Evolutionary conservation across 2,888 invertebrate species (phyloP), one percentile per base, ranked within the genome.

Genomic region (Helleia helle): DNA sequence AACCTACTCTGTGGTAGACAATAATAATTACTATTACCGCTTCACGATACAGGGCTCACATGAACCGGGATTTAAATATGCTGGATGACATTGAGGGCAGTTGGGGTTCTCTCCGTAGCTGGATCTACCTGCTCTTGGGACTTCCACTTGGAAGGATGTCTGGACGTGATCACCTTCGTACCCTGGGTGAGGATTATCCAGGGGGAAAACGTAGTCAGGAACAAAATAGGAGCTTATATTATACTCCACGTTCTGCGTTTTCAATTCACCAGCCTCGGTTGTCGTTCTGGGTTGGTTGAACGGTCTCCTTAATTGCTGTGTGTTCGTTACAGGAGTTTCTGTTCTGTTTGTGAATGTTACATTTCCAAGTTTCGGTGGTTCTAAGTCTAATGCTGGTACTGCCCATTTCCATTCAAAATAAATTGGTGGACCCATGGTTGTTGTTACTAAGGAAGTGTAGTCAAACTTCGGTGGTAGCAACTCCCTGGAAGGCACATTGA

Each of bases 331-430:
- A 8, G 9, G 11, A 3, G 5, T 22, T 12, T 34, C 8, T 8
- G 71, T 48, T 2, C 39, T 52, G 45, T 68, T 62, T 9, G 69
- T 73, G 3, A 65, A 58, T 13, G 70, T 74, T 1, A 63, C 71
- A 47, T 87, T 86, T 2, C 66, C 65, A 18, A 53, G 44, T 47
- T 86, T 88, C 0, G 89, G 89, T 4, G 87, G 87, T 46, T 87
- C 79, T 1, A 89, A 59, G 8, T 85, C 88, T 41, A 87, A 84
- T 0, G 88, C 87, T 1, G 89, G 89, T 1, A 87, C 86, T 3
- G 88, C 89, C 88, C 88, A 89, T 62, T 89, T 88, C 89, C 89
- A 89, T 59, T 89, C 88, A 50, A 87, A 89, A 53, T 89, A 89
- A 38, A 89, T 87, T 0, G 88, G 88, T 0, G 89, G 89, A 1